Conservation (phyloP, 2,113 vertebrate species). For the Glareola pratincola region DNA sequence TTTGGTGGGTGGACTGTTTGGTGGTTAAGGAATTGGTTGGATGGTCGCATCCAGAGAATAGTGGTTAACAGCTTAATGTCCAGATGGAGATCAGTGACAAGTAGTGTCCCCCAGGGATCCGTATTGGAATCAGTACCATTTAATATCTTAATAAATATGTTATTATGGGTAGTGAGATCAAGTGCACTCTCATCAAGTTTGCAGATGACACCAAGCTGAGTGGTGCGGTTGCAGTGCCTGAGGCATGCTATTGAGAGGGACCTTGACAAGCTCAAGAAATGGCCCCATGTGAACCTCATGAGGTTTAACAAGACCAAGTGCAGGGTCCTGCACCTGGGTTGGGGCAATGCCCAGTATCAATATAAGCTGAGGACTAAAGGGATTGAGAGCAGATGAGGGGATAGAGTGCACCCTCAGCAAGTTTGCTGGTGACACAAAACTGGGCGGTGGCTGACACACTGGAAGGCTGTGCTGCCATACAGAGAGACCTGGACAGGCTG, state of each 20-base stretch:
- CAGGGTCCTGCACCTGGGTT: neutral
- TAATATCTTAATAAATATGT: neutral
- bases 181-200: neutral
- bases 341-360: neutral
- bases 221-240: rapidly evolving
- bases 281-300: neutral
- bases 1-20: neutral
- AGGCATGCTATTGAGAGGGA: neutral
- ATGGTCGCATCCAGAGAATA: neutral
- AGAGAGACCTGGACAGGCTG: too few species aligned
- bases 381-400: neutral
- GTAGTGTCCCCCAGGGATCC: neutral
- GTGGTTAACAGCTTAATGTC: neutral
- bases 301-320: neutral
- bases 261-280: neutral
- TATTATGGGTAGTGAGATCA: neutral
- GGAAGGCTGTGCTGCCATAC: too few species aligned
- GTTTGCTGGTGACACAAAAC: too few species aligned
- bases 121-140: neutral
- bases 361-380: neutral
- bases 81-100: neutral
- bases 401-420: too few species aligned
- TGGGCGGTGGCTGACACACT: too few species aligned
- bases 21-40: neutral
- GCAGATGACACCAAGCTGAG: neutral